Base-by-base conservation (phyloP, 2,888 invertebrate genomes). In the Caenorhabditis wallacei region DNA sequence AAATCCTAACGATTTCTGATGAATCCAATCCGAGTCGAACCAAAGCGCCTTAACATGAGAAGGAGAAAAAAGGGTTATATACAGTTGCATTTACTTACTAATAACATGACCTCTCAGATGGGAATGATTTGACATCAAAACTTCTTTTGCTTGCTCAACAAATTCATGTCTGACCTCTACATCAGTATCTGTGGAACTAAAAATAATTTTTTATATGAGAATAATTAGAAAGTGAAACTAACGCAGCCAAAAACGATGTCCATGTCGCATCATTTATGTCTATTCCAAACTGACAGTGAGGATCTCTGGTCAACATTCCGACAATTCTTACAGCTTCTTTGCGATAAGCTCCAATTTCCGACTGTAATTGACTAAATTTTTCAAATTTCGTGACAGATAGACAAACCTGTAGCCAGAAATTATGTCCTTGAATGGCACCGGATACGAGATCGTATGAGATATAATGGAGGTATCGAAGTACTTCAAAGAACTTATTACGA, bases 401-500 rank as follows among this genome's bases (percentile, higher is more conserved):
- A 35, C 66, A 26, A 22, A 81, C 82, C 37, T 72, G 72, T 10
- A 83, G 16, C 79, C 75, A 83, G 37, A 74, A 75, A 37, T 35
- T 70, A 59, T 70, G 76, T 51, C 59, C 76, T 16, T 57, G 37
- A 3, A 54, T 30, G 0, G 84, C 78, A n/a, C 70, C 63, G 1
- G 70, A 43, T 10, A 86, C 85, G 4, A 86, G 51, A 0, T 78
- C 57, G 18, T 57, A 46, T 0, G 63, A 64, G 4, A 79, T 75
- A 16, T 78, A 71, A 48, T 86, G 75, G 2, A 86, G 64, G 16
- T 54, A 70, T 16, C 71, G 61, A 30, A 86, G 70, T 2, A 85
- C 53, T 5, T 84, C 83, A 26, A 80, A 84, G 22, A 79, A 71
- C 56, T 85, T 85, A 11, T 16, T 30, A 2, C 81, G 79, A 30